phyloP scores from a whole-genome alignment of 2,888 invertebrate genomes.

The Oegoconia quadripuncta region DNA sequence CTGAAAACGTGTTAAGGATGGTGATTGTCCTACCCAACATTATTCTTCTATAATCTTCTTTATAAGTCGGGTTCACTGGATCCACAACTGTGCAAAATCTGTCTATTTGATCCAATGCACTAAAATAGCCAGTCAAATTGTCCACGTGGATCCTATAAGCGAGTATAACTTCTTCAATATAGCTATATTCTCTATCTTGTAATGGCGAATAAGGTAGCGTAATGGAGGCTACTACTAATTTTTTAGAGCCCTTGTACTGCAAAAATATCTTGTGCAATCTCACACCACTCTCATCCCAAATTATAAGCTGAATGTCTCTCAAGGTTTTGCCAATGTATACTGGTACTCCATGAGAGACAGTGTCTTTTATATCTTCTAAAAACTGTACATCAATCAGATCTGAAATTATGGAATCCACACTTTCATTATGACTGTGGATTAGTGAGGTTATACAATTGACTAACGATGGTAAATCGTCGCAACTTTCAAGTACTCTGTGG shows the following conservation, averaged over 20 bases:
- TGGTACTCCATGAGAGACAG: conserved; percentile 19
- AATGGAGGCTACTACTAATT: conserved; percentile 36
- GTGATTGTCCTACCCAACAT: conserved; percentile 39
- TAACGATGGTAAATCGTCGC: conserved; percentile 17
- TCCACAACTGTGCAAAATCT: conserved; percentile 53
- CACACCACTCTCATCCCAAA: conserved; percentile 35
- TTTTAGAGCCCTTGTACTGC: conserved; percentile 39
- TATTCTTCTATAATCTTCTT: conserved; percentile 62
- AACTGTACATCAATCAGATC: conserved; percentile 44
- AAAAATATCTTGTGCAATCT: conserved; percentile 52
- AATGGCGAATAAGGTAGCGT: conserved; percentile 45
- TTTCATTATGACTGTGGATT: conserved; percentile 18
- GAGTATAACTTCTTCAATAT: conserved; percentile 40
- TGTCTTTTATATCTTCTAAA: conserved; percentile 43
- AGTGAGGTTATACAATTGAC: conserved; percentile 20
- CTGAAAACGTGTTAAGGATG: too few species aligned
- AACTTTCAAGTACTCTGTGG: conserved; percentile 10
- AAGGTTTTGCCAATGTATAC: conserved; percentile 58
- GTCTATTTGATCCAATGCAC: conserved; percentile 56
- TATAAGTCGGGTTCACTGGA: conserved; percentile 50
- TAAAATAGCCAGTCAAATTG: conserved; percentile 46
- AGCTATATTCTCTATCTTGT: conserved; percentile 43
- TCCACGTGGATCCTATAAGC: conserved; percentile 37
- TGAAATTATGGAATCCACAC: conserved; percentile 23
- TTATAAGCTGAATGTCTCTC: conserved; percentile 47